Evolutionary conservation across 53 echinoderm and acorn worm species (phyloP).

Genomic region (Holothuria leucospilota): DNA sequence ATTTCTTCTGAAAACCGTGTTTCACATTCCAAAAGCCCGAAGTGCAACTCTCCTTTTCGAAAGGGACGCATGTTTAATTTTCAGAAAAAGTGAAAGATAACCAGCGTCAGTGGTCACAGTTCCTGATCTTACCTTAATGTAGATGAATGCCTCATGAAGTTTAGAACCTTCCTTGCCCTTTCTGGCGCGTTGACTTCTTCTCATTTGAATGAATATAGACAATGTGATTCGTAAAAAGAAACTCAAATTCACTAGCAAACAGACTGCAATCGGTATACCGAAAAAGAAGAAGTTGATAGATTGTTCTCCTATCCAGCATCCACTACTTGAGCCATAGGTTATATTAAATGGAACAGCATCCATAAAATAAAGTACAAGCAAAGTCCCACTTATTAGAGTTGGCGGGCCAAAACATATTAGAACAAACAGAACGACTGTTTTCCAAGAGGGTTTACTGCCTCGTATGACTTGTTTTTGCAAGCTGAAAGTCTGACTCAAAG

Average conservation of each 20-base stretch:
- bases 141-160: not conserved
- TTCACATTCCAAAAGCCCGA: too few relatives aligned
- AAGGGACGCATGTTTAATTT: too few relatives aligned
- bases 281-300: slow-evolving; percentile 6
- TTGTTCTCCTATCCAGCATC: slow-evolving; percentile 37
- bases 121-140: slow-evolving; percentile 14
- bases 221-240: slow-evolving; percentile 12
- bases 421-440: not conserved
- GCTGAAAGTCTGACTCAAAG: slow-evolving; percentile 15
- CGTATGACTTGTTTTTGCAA: not conserved
- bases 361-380: not conserved
- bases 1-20: too few relatives aligned
- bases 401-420: not conserved
- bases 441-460: not conserved
- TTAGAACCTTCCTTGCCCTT: not conserved
- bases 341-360: not conserved
- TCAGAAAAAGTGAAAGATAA: too few relatives aligned
- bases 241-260: not conserved
- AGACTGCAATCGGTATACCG: slow-evolving; percentile 16
- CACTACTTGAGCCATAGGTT: slow-evolving; percentile 7
- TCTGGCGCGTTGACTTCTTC: not conserved
- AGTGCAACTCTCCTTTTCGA: too few relatives aligned
- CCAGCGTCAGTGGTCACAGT: too few relatives aligned
- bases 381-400: slow-evolving; percentile 12
- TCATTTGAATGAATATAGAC: slow-evolving; percentile 15